Conservation (phyloP, 1,140 invertebrate species). For the Cotesia vestalis region DNA sequence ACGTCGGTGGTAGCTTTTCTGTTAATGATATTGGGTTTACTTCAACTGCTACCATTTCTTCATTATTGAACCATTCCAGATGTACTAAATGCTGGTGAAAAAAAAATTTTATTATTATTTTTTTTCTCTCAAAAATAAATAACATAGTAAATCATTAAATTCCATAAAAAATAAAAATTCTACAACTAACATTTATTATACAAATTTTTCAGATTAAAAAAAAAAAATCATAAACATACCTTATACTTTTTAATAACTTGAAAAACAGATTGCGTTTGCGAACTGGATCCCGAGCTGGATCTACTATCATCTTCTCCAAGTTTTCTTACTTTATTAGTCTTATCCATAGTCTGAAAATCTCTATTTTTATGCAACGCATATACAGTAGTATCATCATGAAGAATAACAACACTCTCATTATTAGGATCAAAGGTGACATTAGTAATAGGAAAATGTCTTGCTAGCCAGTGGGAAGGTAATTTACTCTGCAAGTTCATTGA, state of each 20-base stretch:
- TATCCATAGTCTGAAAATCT: constrained; percentile 48
- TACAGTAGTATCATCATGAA: constrained; percentile 72
- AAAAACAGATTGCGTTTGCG: constrained; percentile 55
- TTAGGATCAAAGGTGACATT: constrained; percentile 69
- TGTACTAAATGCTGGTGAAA: constrained; percentile 71
- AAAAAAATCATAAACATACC: constrained; percentile 48
- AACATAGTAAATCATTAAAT: too few species aligned
- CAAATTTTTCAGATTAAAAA: too few species aligned
- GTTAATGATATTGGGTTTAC: constrained; percentile 71
- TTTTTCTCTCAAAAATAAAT: too few species aligned
- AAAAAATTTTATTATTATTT: not conserved
- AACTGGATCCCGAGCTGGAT: constrained; percentile 52
- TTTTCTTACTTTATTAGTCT: constrained; percentile 57
- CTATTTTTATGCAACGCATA: constrained; percentile 71
- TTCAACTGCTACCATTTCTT: constrained; percentile 75
- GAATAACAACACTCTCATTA: constrained; percentile 70
- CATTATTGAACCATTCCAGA: constrained; percentile 67
- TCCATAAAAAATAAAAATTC: too few species aligned
- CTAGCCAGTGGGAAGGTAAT: constrained; percentile 63
- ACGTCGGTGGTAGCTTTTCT: constrained; percentile 70
- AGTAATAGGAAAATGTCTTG: constrained; percentile 64
- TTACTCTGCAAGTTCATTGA: constrained; percentile 63
- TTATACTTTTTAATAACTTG: constrained; percentile 64
- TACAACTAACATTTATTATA: too few species aligned
- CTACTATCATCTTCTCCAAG: constrained; percentile 60